These are phyloP conservation scores for Parazoanthus atlanticus DNA, from an alignment of 92 coral and sea anemone species.

Conservation along the genomic window DNA sequence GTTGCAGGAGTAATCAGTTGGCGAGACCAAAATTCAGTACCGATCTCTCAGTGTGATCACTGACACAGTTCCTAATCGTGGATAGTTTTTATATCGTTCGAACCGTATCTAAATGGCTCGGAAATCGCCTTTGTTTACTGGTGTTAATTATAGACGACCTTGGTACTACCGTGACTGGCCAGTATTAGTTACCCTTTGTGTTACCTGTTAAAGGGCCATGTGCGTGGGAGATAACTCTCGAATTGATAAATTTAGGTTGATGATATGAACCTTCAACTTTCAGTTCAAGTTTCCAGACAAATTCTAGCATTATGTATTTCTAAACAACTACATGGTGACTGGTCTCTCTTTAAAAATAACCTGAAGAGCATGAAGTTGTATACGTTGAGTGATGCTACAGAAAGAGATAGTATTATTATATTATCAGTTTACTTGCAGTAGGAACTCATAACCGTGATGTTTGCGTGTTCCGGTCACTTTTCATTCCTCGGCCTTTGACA, in stretches of 20 bases:
- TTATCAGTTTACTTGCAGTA: neutral
- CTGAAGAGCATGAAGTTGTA: neutral
- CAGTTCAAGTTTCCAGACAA: neutral
- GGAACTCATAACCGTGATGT: neutral
- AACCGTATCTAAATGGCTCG: neutral
- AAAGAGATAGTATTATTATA: too few species aligned
- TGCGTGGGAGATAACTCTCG: neutral
- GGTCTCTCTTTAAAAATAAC: neutral
- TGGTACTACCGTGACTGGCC: neutral
- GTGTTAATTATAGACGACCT: neutral
- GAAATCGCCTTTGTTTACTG: neutral
- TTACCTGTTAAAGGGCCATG: neutral
- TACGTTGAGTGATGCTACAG: neutral
- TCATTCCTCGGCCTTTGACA: neutral
- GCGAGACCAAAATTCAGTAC: neutral
- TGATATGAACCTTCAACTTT: neutral
- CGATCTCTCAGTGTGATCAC: neutral
- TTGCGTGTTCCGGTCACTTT: conserved; percentile 18
- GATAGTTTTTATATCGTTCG: neutral
- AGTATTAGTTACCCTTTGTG: neutral
- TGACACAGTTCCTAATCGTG: neutral
- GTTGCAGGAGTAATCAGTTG: neutral
- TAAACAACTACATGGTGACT: too few species aligned
- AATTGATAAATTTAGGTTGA: too few species aligned
- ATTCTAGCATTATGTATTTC: neutral